phyloP scores from a whole-genome alignment of 1,140 invertebrate species.

The Drosophila micromelanica region DNA sequence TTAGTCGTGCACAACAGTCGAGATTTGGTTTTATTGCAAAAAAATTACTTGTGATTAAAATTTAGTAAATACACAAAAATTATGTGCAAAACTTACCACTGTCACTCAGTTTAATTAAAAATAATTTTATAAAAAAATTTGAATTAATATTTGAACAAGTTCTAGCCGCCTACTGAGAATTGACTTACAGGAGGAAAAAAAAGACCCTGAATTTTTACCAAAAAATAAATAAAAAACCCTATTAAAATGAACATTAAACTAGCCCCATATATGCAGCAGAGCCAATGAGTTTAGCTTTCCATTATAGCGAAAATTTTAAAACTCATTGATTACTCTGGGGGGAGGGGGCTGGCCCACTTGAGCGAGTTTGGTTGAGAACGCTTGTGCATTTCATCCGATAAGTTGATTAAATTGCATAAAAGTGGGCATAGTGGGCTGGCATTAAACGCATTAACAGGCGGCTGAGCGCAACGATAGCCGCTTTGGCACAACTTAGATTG shows the following conservation, averaged over 20 bases:
- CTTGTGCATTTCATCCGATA: conserved; percentile 66
- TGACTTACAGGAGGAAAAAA: too few species aligned
- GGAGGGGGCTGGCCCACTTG: conserved; percentile 43
- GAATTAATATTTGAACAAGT: too few species aligned
- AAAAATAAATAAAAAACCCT: neutral
- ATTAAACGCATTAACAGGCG: conserved; percentile 1
- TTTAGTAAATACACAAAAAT: neutral
- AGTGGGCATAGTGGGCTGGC: conserved; percentile 44
- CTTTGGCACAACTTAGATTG: conserved; percentile 66
- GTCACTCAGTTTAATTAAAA: too few species aligned
- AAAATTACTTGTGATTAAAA: neutral
- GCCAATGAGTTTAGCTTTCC: conserved; percentile 50
- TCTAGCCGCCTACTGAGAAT: too few species aligned
- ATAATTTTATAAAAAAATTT: too few species aligned
- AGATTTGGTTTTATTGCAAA: conserved; percentile 3
- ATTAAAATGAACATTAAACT: conserved; percentile 47
- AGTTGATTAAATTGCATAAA: conserved; percentile 81
- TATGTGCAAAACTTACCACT: neutral
- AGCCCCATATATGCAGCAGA: conserved; percentile 70
- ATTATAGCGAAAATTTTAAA: conserved; percentile 65
- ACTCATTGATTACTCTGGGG: conserved; percentile 68
- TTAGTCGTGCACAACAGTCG: neutral
- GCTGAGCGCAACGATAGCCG: conserved; percentile 29
- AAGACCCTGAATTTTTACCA: too few species aligned
- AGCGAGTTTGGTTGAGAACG: conserved; percentile 41